Evolutionary conservation across 1,140 invertebrate species (phyloP).

Genomic region (Aphis gossypii): DNA sequence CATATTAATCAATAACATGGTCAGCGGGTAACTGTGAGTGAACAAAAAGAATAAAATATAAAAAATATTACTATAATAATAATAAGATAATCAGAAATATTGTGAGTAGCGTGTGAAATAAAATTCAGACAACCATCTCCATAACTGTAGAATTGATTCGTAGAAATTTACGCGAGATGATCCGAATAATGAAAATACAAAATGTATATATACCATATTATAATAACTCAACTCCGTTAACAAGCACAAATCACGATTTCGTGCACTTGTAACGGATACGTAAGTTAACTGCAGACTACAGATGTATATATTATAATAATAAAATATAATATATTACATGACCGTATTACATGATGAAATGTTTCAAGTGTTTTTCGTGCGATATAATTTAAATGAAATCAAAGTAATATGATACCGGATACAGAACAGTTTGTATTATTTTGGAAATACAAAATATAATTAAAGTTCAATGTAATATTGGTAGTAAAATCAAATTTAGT

Average conservation of each 20-base stretch:
- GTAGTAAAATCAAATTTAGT: background rate
- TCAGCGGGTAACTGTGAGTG: background rate
- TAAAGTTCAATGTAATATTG: background rate
- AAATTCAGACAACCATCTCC: background rate
- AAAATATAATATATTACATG: background rate
- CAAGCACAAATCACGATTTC: background rate
- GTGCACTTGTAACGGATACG: background rate
- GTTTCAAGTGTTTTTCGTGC: background rate
- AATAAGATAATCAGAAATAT: background rate
- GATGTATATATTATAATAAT: background rate
- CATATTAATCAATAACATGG: background rate
- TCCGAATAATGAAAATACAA: background rate
- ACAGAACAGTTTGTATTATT: background rate
- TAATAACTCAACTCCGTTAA: background rate
- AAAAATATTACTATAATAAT: background rate
- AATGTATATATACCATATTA: too few species aligned
- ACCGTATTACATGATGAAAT: background rate
- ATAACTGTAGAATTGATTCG: background rate
- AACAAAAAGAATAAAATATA: background rate
- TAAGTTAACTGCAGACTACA: background rate
- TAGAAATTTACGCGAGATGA: background rate
- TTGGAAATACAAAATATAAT: background rate
- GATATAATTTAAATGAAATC: background rate
- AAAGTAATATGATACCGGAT: background rate
- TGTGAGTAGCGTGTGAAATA: background rate